A percentile compares a stretch with the other conserved stretches of the same genome.
Conservation (phyloP, 2,888 invertebrate species). For the Pterostichus madidus region DNA sequence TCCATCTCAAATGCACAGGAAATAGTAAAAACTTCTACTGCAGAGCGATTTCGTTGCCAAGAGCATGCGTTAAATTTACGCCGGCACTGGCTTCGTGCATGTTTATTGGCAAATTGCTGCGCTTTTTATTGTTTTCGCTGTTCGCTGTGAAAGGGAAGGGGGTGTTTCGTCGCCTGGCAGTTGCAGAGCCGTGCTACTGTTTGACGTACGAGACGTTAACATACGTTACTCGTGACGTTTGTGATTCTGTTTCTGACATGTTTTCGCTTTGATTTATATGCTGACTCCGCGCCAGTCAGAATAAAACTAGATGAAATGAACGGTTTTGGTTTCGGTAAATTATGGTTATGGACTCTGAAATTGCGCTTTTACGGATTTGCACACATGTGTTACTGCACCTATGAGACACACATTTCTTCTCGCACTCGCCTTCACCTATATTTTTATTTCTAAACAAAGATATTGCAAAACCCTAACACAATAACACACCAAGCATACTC, state of each 20-base stretch:
- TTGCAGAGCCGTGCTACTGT: slow-evolving; percentile 3
- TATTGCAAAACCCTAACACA: not conserved
- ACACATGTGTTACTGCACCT: slow-evolving; percentile 13
- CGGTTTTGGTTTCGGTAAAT: slow-evolving; percentile 26
- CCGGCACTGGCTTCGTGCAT: slow-evolving; percentile 12
- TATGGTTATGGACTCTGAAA: slow-evolving; percentile 42
- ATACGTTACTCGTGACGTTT: slow-evolving; percentile 44
- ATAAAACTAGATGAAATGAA: slow-evolving; percentile 39
- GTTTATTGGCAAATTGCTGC: slow-evolving; percentile 55
- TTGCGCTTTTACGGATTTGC: slow-evolving; percentile 4
- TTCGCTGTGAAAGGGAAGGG: not conserved
- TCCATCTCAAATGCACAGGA: slow-evolving; percentile 12
- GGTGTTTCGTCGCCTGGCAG: slow-evolving; percentile 17
- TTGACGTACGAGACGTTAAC: slow-evolving; percentile 49
- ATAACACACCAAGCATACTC: not conserved
- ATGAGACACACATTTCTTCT: not conserved
- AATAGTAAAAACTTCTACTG: slow-evolving; percentile 46
- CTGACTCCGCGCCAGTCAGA: slow-evolving; percentile 26
- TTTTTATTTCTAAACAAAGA: not conserved
- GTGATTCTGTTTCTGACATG: slow-evolving; percentile 51
- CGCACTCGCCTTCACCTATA: not conserved
- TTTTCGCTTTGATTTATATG: slow-evolving; percentile 49
- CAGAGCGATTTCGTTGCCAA: slow-evolving; percentile 24
- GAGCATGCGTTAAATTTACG: slow-evolving; percentile 38
- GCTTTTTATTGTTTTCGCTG: slow-evolving; percentile 43